phyloP scores from a whole-genome alignment of 2,113 vertebrate genomes.

The Ameiurus melas region DNA sequence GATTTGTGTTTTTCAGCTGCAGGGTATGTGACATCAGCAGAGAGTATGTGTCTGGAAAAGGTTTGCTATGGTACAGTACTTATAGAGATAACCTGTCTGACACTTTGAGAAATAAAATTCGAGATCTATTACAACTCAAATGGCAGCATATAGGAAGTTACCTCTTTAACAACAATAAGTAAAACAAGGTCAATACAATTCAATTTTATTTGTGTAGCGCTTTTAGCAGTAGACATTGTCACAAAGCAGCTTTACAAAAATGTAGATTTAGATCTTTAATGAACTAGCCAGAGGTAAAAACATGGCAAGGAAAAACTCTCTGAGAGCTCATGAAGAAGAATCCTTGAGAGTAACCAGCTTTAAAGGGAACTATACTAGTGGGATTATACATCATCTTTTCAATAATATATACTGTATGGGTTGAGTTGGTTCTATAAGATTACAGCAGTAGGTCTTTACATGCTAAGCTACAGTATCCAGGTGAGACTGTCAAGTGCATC shows the following conservation, averaged over 20 bases:
- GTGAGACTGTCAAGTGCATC: not conserved
- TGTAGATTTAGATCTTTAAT: not conserved
- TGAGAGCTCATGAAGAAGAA: not conserved
- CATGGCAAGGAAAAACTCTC: not conserved
- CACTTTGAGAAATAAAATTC: not conserved
- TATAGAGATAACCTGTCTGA: not conserved
- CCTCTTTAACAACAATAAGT: not conserved
- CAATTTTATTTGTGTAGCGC: not conserved
- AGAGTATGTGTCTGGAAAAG: slow-evolving; percentile 28
- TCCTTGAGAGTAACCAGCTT: no score
- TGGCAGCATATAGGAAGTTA: not conserved
- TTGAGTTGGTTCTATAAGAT: not conserved
- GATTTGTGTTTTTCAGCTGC: slow-evolving; percentile 46
- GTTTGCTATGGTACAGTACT: slow-evolving; percentile 22
- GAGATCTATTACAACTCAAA: not conserved
- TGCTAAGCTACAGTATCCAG: not conserved
- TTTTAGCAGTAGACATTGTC: not conserved
- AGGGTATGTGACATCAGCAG: slow-evolving; percentile 53
- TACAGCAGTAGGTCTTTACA: not conserved
- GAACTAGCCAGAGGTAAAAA: not conserved
- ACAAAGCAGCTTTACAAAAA: not conserved
- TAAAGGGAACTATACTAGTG: not conserved
- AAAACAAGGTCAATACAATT: not conserved
- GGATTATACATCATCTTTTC: not conserved
- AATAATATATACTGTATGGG: not conserved